Percentiles rank a stretch among this genome's conserved stretches.
Conservation (phyloP, 2,797 vertebrate genomes). For the Takifugu rubripes region DNA sequence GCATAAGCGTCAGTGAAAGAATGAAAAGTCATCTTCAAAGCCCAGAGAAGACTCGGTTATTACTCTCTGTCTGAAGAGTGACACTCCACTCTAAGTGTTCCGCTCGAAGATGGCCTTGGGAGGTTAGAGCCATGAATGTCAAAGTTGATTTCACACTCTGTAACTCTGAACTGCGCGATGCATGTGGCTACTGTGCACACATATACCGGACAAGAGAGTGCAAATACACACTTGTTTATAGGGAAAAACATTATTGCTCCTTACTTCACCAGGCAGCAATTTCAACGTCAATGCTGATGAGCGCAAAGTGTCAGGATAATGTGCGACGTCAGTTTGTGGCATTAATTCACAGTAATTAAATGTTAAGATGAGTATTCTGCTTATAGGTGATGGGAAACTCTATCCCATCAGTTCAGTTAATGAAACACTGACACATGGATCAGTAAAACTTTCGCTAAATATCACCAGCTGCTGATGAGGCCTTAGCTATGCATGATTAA, state of each 20-base stretch:
- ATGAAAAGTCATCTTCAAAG: slow-evolving; percentile 65
- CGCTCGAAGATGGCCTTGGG: slow-evolving; percentile 64
- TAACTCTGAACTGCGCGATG: slow-evolving; percentile 50
- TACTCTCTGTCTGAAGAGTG: slow-evolving; percentile 67
- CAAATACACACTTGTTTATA: neutral
- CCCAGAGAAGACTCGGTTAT: slow-evolving; percentile 43
- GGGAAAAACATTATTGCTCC: too few relatives aligned
- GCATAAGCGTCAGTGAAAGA: slow-evolving; percentile 57
- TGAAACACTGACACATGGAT: neutral
- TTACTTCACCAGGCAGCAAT: too few relatives aligned
- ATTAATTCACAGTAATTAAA: neutral
- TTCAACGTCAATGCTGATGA: neutral
- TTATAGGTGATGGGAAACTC: neutral
- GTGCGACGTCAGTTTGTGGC: neutral
- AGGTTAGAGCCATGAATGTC: slow-evolving; percentile 69
- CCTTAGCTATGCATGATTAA: slow-evolving; percentile 1
- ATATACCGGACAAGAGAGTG: neutral
- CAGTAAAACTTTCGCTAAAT: neutral
- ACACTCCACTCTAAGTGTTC: slow-evolving; percentile 59
- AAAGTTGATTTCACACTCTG: slow-evolving; percentile 72
- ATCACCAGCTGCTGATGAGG: neutral
- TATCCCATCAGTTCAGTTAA: neutral
- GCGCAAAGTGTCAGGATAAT: neutral
- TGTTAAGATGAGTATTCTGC: too few relatives aligned
- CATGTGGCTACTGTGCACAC: slow-evolving; percentile 36